Conservation (phyloP, 2,113 vertebrate species). For the Microcebus jonahi region DNA sequence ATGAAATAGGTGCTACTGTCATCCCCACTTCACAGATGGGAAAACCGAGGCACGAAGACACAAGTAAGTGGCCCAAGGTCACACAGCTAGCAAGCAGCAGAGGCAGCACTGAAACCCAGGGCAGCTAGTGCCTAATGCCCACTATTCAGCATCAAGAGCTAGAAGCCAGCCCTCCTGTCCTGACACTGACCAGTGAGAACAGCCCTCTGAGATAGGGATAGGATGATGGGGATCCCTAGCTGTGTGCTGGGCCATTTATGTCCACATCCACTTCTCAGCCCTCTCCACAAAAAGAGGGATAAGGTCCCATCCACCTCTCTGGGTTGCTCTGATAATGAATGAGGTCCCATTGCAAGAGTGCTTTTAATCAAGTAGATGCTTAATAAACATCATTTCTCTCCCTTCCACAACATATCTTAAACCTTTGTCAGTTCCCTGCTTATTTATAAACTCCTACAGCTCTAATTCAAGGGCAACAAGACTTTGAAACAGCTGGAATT, state of each 20-base stretch:
- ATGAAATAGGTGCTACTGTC: not conserved
- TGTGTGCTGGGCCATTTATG: not conserved
- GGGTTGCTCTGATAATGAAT: not conserved
- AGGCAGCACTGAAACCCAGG: not conserved
- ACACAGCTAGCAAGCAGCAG: not conserved
- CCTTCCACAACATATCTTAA: not conserved
- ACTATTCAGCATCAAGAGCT: not conserved
- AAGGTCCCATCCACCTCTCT: accelerated
- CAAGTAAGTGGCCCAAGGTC: not conserved
- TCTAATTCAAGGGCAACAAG: not conserved
- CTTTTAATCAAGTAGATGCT: not conserved
- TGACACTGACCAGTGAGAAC: not conserved
- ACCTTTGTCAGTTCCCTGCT: not conserved
- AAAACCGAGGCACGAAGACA: not conserved
- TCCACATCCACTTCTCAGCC: not conserved
- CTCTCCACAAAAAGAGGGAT: not conserved
- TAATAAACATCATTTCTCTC: not conserved
- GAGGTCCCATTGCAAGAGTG: not conserved
- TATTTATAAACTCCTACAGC: not conserved
- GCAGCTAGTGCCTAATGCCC: not conserved
- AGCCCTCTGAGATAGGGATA: not conserved
- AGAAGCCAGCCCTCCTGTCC: not conserved
- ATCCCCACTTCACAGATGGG: not conserved
- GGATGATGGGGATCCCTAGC: not conserved
- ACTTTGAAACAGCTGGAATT: not conserved